Evolutionary conservation across 2,113 vertebrate species (phyloP).

Genomic region (Syrmaticus mikado): DNA sequence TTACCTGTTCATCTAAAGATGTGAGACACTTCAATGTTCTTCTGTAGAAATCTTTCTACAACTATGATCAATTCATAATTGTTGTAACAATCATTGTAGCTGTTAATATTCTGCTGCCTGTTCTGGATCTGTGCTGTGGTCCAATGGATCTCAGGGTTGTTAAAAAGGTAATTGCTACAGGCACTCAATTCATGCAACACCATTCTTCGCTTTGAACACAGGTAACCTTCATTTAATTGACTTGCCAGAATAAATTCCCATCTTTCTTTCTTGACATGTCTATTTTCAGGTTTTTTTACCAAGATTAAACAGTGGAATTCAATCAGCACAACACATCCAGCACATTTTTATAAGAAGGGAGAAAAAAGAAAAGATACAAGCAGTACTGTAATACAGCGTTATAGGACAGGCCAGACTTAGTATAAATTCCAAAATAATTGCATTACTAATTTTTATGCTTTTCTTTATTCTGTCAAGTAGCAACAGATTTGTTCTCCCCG

Average conservation of each 20-base stretch:
- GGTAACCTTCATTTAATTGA: conserved; percentile 9
- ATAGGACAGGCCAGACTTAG: not conserved
- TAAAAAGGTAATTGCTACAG: conserved; percentile 10
- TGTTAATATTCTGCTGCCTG: conserved; percentile 27
- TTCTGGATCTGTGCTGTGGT: conserved; percentile 54
- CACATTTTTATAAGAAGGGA: not conserved
- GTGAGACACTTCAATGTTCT: not conserved
- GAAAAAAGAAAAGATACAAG: not conserved
- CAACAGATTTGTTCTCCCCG: not conserved
- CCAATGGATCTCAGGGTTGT: conserved; percentile 10
- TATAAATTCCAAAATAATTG: conserved; percentile 13
- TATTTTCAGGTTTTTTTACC: conserved; percentile 42
- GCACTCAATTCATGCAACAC: not conserved
- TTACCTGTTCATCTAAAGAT: conserved; percentile 1
- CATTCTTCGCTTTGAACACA: not conserved
- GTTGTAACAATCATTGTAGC: conserved; percentile 6
- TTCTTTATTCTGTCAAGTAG: conserved; percentile 1
- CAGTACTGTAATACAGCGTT: not conserved
- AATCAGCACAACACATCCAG: not conserved
- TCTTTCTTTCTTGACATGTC: conserved; percentile 42
- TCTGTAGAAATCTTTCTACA: conserved; percentile 32
- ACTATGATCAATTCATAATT: not conserved
- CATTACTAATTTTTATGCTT: not conserved
- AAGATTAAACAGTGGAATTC: conserved; percentile 17
- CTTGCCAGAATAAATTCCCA: not conserved